phyloP scores from a whole-genome alignment of 2,888 invertebrate species.

The Mesorhabditis sp. region DNA sequence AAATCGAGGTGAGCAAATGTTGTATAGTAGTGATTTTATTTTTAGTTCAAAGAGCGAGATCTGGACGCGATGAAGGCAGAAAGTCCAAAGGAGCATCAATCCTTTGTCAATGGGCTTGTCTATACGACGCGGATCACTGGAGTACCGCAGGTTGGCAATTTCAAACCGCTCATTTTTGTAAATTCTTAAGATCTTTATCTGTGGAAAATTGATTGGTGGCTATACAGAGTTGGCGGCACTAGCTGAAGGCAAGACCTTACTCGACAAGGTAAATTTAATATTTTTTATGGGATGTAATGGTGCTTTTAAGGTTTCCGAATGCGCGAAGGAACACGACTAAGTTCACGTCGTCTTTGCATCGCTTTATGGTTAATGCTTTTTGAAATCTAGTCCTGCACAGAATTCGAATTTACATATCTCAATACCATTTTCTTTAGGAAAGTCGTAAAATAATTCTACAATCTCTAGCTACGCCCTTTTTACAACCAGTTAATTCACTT shows the following conservation, averaged over 20 bases:
- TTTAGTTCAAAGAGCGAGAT: conserved; percentile 24
- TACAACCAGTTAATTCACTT: no score
- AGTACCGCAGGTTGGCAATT: conserved; percentile 36
- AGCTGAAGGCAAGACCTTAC: conserved; percentile 34
- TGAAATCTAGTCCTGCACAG: no score
- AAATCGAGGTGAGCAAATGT: background rate
- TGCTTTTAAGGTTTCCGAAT: background rate
- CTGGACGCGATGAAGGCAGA: conserved; percentile 27
- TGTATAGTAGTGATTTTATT: background rate
- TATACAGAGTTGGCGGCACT: conserved; percentile 47
- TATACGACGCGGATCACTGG: conserved; percentile 35
- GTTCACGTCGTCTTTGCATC: background rate
- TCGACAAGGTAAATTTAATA: conserved; percentile 14
- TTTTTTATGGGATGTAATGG: no score
- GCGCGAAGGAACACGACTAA: conserved; percentile 4
- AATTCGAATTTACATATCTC: no score
- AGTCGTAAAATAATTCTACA: no score
- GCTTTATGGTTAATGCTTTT: no score
- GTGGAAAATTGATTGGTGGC: conserved; percentile 43
- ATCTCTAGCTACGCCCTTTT: no score
- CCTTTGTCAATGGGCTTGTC: conserved; percentile 33
- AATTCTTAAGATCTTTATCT: conserved; percentile 38
- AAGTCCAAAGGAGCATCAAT: conserved; percentile 34
- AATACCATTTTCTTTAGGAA: no score
- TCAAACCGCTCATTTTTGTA: background rate